Percentiles rank a stretch among this genome's conserved stretches.
Evolutionary conservation across 2,888 invertebrate species (phyloP).

Genomic region (Cantharis flavilabris): DNA sequence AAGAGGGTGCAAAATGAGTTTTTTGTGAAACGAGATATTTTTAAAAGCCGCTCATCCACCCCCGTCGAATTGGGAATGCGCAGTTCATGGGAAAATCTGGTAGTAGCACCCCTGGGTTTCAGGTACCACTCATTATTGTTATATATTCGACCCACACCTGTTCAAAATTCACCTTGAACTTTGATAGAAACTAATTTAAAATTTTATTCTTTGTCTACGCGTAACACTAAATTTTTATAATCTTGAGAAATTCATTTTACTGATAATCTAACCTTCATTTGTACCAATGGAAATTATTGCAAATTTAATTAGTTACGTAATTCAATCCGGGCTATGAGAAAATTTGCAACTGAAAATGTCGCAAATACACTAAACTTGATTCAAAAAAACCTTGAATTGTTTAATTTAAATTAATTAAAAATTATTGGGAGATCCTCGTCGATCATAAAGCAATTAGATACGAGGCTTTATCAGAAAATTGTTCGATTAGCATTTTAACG

Average conservation of each 20-base stretch:
- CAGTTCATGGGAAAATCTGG: slow-evolving; percentile 35
- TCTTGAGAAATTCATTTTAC: neutral
- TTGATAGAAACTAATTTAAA: slow-evolving; percentile 27
- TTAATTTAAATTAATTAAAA: neutral
- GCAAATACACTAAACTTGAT: neutral
- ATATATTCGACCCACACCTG: slow-evolving; percentile 37
- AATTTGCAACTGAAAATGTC: neutral
- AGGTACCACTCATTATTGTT: slow-evolving; percentile 31
- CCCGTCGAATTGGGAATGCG: slow-evolving; percentile 29
- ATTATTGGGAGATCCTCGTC: neutral
- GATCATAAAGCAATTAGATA: neutral
- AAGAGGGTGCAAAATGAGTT: slow-evolving; percentile 49
- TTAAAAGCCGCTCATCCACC: slow-evolving; percentile 37
- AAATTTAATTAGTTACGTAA: neutral
- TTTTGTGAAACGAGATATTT: slow-evolving; percentile 51
- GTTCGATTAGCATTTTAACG: neutral
- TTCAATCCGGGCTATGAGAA: neutral
- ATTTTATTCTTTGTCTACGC: slow-evolving; percentile 12
- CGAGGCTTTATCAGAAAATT: neutral
- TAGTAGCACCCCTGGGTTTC: slow-evolving; percentile 18
- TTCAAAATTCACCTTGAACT: slow-evolving; percentile 39
- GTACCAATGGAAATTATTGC: neutral
- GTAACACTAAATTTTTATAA: slow-evolving; percentile 5
- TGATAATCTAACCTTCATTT: neutral
- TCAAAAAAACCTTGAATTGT: neutral